Conservation (phyloP, 1,140 invertebrate species). For the Plodia interpunctella region DNA sequence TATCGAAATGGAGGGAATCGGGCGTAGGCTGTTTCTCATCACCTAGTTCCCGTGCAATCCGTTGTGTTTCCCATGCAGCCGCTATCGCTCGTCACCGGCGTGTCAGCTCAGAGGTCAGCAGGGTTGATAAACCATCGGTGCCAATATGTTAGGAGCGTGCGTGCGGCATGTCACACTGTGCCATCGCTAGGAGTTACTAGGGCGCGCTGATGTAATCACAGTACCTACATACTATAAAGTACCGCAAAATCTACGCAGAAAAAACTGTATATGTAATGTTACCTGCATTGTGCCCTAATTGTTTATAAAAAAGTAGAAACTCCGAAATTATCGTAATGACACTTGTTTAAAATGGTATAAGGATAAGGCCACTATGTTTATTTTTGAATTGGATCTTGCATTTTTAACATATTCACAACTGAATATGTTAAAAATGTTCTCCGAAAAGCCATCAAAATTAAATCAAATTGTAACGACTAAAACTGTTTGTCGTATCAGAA, state of each 20-base stretch:
- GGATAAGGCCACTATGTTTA: no score
- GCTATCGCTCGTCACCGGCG: constrained; percentile 29
- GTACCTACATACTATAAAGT: constrained; percentile 9
- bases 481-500: no score
- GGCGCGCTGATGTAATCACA: background rate
- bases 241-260: background rate
- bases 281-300: background rate
- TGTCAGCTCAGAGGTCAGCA: constrained; percentile 32
- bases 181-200: background rate
- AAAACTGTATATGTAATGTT: background rate
- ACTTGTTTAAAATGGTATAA: no score
- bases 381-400: no score
- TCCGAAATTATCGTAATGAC: no score
- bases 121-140: constrained; percentile 44
- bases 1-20: background rate
- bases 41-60: constrained; percentile 45
- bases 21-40: constrained; percentile 22
- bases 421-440: no score
- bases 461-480: no score
- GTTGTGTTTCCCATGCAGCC: constrained; percentile 51
- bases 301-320: no score
- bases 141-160: constrained; percentile 24
- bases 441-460: no score
- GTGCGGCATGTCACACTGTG: background rate
- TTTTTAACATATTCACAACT: no score